phyloP scores from a whole-genome alignment of 1,140 invertebrate genomes.

The Heliothis virescens region DNA sequence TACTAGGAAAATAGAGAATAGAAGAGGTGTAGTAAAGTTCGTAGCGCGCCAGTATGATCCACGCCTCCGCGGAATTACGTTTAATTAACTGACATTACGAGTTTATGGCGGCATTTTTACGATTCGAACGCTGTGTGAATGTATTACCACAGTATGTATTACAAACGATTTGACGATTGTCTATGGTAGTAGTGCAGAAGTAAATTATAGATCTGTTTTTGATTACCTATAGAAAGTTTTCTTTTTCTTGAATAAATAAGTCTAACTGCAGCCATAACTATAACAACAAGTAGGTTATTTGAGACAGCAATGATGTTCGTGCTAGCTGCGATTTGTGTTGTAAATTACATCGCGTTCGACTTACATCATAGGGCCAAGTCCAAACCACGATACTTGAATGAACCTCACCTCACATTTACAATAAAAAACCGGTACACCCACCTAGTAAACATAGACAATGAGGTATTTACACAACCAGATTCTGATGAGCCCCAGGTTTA shows the following conservation, averaged over 20 bases:
- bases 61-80: constrained; percentile 42
- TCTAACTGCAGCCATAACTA: no score
- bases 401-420: constrained; percentile 50
- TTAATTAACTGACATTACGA: constrained; percentile 41
- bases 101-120: constrained; percentile 44
- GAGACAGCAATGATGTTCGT: no score
- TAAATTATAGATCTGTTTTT: no score
- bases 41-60: constrained; percentile 23
- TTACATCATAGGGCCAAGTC: constrained; percentile 1
- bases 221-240: no score
- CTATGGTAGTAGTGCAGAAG: constrained; percentile 20
- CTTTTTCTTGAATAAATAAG: no score
- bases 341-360: not conserved
- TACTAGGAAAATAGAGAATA: constrained; percentile 72
- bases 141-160: not conserved
- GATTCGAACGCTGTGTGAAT: constrained; percentile 39
- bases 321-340: not conserved
- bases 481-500: constrained; percentile 52
- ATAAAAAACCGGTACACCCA: constrained; percentile 68
- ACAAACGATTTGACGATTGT: constrained; percentile 12
- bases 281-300: no score
- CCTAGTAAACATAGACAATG: constrained; percentile 64
- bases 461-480: constrained; percentile 60
- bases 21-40: constrained; percentile 50
- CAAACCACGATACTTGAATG: constrained; percentile 49